Conservation (phyloP, 2,113 vertebrate species). For the Crotalus helleri region DNA sequence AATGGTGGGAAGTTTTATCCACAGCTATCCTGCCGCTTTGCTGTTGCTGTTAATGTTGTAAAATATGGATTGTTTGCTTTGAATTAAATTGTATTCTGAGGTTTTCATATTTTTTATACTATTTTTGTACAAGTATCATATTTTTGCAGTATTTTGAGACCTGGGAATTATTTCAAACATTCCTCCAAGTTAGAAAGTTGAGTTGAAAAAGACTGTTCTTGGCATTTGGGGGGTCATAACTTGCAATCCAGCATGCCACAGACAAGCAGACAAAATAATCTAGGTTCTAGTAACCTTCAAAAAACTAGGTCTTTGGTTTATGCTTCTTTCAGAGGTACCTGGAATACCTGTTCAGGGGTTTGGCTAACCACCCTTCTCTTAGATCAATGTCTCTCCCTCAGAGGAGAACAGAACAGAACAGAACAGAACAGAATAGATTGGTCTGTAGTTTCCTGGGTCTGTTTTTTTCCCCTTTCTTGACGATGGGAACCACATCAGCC, state of each 20-base stretch:
- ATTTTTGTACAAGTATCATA: neutral
- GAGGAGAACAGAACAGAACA: neutral
- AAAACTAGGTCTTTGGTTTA: neutral
- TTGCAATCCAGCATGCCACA: neutral
- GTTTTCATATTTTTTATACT: neutral
- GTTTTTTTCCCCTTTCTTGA: too few relatives aligned
- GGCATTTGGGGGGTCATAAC: neutral
- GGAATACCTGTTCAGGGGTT: neutral
- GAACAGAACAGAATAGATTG: too few relatives aligned
- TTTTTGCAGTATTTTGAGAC: neutral
- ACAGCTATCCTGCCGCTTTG: neutral
- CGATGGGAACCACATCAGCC: too few relatives aligned
- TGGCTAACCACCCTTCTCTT: neutral
- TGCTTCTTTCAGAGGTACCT: neutral
- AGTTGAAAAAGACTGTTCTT: neutral
- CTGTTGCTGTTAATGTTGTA: neutral
- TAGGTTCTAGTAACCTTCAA: neutral
- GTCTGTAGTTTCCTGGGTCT: too few relatives aligned
- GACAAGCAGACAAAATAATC: neutral
- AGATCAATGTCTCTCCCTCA: neutral
- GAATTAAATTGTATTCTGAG: neutral
- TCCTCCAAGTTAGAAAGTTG: neutral
- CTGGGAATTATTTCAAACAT: neutral
- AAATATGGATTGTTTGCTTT: neutral
- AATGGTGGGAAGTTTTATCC: neutral